Conservation (phyloP, 1,140 invertebrate genomes). For the Heterodera schachtii region DNA sequence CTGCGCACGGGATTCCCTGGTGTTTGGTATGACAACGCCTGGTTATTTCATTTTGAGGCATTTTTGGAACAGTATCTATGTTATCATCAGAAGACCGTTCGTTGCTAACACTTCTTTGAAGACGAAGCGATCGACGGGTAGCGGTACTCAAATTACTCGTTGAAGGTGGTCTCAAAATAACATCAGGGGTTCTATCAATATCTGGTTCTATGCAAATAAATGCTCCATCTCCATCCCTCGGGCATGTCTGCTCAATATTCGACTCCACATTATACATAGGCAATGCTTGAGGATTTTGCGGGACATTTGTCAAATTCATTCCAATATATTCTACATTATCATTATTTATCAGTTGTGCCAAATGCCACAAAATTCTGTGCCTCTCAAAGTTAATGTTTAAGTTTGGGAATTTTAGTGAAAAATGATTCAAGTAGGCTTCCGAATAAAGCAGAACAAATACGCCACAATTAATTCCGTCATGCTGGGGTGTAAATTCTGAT, state of each 20-base stretch:
- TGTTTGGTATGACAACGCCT: neutral
- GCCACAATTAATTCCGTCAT: slow-evolving; percentile 13
- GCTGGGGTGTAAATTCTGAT: neutral
- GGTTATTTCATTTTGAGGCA: too few relatives aligned
- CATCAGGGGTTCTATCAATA: neutral
- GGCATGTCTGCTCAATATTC: too few relatives aligned
- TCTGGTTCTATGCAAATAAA: neutral
- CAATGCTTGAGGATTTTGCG: neutral
- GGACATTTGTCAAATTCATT: neutral
- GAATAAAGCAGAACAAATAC: neutral
- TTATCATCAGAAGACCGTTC: neutral
- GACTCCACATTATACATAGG: neutral
- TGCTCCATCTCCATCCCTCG: neutral
- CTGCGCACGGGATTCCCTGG: neutral
- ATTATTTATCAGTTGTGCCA: neutral
- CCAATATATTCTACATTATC: neutral
- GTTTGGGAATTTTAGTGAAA: neutral
- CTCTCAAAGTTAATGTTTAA: slow-evolving; percentile 5
- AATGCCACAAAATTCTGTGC: neutral
- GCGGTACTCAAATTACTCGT: neutral
- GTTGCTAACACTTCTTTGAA: too few relatives aligned
- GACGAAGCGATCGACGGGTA: too few relatives aligned
- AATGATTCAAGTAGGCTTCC: neutral
- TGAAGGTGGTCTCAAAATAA: neutral
- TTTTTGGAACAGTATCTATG: too few relatives aligned